Conservation (phyloP, 2,797 vertebrate genomes). For the Linurgus olivaceus region DNA sequence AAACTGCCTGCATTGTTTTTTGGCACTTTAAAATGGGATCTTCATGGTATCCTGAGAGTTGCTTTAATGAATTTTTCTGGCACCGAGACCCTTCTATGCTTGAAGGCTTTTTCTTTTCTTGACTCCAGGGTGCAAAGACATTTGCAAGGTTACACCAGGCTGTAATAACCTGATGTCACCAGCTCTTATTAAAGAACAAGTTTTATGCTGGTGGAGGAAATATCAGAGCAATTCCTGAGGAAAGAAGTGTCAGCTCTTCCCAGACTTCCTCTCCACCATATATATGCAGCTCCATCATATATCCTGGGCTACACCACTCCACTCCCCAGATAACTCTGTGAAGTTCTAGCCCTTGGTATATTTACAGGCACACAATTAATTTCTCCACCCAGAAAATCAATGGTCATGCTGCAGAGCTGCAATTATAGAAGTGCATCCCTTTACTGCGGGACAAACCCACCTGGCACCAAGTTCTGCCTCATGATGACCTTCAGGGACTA, state of each 20-base stretch:
- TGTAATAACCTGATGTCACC: not conserved
- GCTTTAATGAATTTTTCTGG: not conserved
- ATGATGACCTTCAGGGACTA: not conserved
- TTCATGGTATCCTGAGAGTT: not conserved
- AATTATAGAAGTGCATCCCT: not conserved
- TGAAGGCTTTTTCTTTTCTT: not conserved
- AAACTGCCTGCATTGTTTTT: not conserved
- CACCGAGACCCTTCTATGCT: not conserved
- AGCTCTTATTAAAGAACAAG: not conserved
- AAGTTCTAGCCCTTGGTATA: rapidly evolving
- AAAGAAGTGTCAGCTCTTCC: not conserved
- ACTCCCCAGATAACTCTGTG: not conserved
- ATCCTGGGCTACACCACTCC: not conserved
- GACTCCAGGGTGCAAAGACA: not conserved
- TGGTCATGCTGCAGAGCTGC: rapidly evolving
- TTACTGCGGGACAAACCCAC: not conserved
- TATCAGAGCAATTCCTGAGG: not conserved
- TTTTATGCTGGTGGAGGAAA: not conserved
- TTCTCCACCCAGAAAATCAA: not conserved
- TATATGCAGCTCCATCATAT: not conserved
- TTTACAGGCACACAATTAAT: not conserved
- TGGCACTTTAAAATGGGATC: not conserved
- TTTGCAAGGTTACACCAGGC: not conserved
- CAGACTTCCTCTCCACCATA: not conserved
- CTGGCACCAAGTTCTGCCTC: not conserved